phyloP scores from a whole-genome alignment of 2,888 invertebrate species.

The Mesorhabditis sp. region DNA sequence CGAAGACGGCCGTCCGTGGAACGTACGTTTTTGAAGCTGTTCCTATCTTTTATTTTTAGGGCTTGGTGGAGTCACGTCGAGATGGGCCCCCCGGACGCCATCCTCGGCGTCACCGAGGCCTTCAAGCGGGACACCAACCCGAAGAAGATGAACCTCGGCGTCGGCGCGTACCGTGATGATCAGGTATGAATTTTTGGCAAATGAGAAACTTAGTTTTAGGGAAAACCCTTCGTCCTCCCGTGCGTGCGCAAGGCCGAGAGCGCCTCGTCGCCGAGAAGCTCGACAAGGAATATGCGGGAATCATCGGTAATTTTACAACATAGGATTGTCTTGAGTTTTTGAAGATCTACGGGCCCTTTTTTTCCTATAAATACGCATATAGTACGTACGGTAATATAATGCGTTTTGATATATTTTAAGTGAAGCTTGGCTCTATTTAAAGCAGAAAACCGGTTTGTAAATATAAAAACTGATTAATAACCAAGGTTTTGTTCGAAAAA shows the following conservation, averaged over 20 bases:
- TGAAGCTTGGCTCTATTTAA: no score
- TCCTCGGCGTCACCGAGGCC: slow-evolving; percentile 93
- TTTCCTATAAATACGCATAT: no score
- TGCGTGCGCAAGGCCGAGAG: slow-evolving; percentile 85
- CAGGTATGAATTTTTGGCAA: slow-evolving; percentile 59
- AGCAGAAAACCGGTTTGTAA: no score
- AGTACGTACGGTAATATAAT: no score
- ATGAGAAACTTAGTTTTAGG: slow-evolving; percentile 61
- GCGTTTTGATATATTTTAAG: no score
- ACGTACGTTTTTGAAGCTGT: background rate
- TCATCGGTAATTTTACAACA: slow-evolving; percentile 72
- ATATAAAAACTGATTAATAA: no score
- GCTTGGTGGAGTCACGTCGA: slow-evolving; percentile 53
- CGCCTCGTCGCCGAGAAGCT: slow-evolving; percentile 71
- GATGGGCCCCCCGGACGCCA: slow-evolving; percentile 62
- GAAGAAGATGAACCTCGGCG: slow-evolving; percentile 84
- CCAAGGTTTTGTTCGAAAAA: no score
- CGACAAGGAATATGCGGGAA: slow-evolving; percentile 92
- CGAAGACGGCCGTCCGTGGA: background rate
- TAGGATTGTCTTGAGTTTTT: no score
- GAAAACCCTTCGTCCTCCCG: slow-evolving; percentile 94
- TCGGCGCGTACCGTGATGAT: slow-evolving; percentile 88
- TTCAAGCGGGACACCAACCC: slow-evolving; percentile 77
- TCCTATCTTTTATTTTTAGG: slow-evolving; percentile 12
- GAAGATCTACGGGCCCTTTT: no score